phyloP scores from a whole-genome alignment of 2,888 invertebrate species.

The Ariolimax columbianus region DNA sequence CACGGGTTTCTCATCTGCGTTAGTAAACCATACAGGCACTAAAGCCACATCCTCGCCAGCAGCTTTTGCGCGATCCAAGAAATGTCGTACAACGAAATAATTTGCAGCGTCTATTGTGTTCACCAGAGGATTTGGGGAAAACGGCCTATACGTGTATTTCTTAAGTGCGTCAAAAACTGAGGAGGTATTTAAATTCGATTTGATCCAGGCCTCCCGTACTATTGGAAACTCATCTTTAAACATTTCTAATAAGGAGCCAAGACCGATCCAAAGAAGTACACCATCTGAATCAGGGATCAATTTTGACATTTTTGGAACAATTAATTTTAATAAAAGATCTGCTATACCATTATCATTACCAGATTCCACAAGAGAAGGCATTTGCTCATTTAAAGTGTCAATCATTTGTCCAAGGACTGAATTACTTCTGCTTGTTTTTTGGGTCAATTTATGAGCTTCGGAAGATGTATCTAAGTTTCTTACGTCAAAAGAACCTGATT shows the following conservation, averaged over 20 bases:
- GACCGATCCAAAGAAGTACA: neutral
- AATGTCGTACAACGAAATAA: neutral
- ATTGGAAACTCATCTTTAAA: neutral
- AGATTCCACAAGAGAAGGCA: neutral
- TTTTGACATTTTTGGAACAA: neutral
- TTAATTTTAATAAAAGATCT: neutral
- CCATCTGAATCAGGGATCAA: neutral
- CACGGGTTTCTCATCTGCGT: neutral
- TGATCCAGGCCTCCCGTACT: neutral
- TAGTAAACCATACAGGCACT: neutral
- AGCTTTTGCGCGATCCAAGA: slow-evolving; percentile 1
- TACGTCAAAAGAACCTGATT: neutral
- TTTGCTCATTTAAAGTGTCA: neutral
- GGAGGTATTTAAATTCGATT: neutral
- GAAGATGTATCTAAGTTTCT: neutral
- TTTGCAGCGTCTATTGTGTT: neutral
- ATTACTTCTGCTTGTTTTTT: neutral
- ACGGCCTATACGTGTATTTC: slow-evolving; percentile 5
- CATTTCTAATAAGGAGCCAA: neutral
- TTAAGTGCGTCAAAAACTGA: slow-evolving; percentile 3
- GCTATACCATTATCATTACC: neutral
- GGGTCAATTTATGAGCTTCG: neutral
- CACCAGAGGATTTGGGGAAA: neutral
- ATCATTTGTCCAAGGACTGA: neutral
- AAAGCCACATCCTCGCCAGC: slow-evolving; percentile 1